Conservation (phyloP, 1,140 invertebrate genomes). For the Tyrophagus putrescentiae region DNA sequence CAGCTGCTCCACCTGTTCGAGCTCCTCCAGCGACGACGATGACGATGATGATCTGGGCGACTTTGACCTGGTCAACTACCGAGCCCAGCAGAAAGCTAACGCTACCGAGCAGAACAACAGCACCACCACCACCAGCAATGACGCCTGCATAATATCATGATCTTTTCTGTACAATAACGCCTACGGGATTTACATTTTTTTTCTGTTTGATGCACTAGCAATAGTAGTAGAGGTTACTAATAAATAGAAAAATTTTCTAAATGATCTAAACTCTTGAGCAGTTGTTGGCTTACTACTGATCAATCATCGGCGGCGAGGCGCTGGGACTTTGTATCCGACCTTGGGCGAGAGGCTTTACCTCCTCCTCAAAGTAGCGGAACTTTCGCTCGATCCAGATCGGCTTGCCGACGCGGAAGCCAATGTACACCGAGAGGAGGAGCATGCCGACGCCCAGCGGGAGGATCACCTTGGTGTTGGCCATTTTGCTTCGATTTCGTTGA, state of each 20-base stretch:
- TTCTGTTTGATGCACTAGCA: not conserved
- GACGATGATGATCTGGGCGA: constrained; percentile 18
- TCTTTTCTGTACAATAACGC: not conserved
- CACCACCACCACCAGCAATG: not conserved
- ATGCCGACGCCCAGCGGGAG: too few species aligned
- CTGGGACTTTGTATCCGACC: too few species aligned
- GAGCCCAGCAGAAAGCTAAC: not conserved
- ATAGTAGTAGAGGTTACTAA: not conserved
- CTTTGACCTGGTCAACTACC: not conserved
- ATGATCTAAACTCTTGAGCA: too few species aligned
- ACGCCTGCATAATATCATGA: constrained; percentile 1
- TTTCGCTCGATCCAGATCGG: too few species aligned
- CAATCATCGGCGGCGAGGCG: too few species aligned
- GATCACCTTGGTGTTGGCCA: not conserved
- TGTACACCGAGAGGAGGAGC: too few species aligned
- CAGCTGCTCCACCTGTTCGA: constrained; percentile 20
- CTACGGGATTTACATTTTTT: not conserved
- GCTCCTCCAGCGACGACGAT: not conserved
- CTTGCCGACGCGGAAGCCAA: too few species aligned
- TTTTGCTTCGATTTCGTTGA: not conserved
- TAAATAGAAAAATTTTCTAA: too few species aligned
- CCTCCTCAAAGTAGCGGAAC: too few species aligned
- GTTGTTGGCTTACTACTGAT: too few species aligned
- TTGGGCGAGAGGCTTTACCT: too few species aligned
- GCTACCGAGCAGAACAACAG: not conserved